These are phyloP conservation scores for Neomonachus schauinslandi DNA, from an alignment of 2,113 vertebrate genomes.

Conservation along the genomic window DNA sequence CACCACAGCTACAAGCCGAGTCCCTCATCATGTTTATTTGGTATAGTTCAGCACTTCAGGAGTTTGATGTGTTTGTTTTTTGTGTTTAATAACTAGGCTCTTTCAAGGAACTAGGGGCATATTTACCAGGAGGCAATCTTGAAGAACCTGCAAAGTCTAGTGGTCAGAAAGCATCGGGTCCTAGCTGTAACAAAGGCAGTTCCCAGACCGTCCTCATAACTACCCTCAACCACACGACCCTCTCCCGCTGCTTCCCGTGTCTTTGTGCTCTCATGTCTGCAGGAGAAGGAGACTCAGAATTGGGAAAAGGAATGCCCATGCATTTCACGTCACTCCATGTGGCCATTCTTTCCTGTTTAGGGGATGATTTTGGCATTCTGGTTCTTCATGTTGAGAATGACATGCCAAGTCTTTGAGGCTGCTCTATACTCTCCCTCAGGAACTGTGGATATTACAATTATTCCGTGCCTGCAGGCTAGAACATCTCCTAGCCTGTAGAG, in stretches of 20 bases:
- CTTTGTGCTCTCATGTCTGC: rapidly evolving
- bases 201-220: rapidly evolving
- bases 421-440: background rate
- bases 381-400: rapidly evolving
- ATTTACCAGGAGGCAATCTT: rapidly evolving
- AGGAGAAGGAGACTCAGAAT: rapidly evolving
- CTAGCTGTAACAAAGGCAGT: rapidly evolving
- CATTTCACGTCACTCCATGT: rapidly evolving
- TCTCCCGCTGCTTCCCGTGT: rapidly evolving
- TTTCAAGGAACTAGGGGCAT: background rate
- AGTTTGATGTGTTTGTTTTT: background rate
- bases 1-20: background rate
- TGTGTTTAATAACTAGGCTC: background rate
- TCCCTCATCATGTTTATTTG: rapidly evolving
- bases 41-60: too few relatives aligned
- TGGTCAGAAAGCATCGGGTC: too few relatives aligned
- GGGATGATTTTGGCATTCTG: background rate
- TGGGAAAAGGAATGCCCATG: rapidly evolving
- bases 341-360: background rate
- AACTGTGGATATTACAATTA: rapidly evolving
- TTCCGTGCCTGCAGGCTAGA: background rate
- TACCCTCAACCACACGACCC: too few relatives aligned
- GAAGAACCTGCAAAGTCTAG: rapidly evolving
- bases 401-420: background rate
- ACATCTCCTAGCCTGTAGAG: background rate